Evolutionary conservation across 2,113 vertebrate species (phyloP).

Genomic region (Hystrix brachyura): DNA sequence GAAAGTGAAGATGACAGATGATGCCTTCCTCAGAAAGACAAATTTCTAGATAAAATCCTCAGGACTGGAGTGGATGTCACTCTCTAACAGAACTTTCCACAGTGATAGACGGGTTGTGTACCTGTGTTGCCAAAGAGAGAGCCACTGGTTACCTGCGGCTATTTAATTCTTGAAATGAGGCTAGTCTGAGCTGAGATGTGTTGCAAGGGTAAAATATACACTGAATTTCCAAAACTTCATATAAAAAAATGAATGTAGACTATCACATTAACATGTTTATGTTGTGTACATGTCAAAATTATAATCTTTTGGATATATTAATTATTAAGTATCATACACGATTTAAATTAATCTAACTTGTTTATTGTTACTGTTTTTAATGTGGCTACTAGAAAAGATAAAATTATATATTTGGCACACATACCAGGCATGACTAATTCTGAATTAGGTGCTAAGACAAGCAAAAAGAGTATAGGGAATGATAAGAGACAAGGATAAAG

Average conservation of each 20-base stretch:
- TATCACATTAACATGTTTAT: not conserved
- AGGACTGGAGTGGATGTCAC: not conserved
- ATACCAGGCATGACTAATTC: not conserved
- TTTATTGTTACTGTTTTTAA: not conserved
- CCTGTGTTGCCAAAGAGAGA: not conserved
- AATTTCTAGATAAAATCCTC: not conserved
- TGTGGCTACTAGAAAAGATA: not conserved
- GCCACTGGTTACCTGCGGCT: accelerated
- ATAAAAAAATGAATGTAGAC: not conserved
- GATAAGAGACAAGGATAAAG: not conserved
- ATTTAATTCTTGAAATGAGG: not conserved
- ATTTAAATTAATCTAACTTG: not conserved
- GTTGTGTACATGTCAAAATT: not conserved
- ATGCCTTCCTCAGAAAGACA: slow-evolving; percentile 51
- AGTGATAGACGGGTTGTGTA: accelerated
- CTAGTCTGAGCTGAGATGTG: not conserved
- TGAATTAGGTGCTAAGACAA: not conserved
- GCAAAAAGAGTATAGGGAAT: not conserved
- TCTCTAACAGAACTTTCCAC: not conserved
- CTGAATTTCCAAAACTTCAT: not conserved
- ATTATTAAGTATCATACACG: not conserved
- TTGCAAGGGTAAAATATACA: not conserved
- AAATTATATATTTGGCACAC: not conserved
- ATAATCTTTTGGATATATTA: not conserved
- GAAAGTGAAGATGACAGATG: slow-evolving; percentile 38